phyloP scores from a whole-genome alignment of 2,113 vertebrate species.

The Falco punctatus region DNA sequence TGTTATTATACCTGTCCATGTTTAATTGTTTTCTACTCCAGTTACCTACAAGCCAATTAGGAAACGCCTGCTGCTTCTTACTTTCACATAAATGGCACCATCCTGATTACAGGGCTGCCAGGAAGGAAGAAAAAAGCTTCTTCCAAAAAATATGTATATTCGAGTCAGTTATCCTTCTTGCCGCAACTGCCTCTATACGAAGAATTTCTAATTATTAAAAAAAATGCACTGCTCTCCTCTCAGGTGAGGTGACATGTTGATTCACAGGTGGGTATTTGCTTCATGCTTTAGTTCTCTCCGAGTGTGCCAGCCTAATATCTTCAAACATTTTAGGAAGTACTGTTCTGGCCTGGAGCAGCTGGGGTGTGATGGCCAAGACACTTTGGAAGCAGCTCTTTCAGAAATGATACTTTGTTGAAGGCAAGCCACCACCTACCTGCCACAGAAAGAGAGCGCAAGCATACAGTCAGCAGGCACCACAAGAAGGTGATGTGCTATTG shows the following conservation, averaged over 20 bases:
- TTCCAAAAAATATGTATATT: not conserved
- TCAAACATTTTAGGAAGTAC: not conserved
- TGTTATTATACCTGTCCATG: not conserved
- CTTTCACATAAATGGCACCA: not conserved
- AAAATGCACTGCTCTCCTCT: not conserved
- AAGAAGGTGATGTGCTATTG: not conserved
- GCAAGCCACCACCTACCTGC: not conserved
- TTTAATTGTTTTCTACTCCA: constrained; percentile 53
- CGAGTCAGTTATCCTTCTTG: not conserved
- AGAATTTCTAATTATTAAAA: not conserved
- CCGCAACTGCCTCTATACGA: not conserved
- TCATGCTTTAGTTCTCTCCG: not conserved
- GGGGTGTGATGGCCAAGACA: not conserved
- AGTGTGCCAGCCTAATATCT: not conserved
- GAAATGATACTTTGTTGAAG: not conserved
- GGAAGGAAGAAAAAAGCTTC: not conserved
- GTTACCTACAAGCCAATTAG: constrained; percentile 18
- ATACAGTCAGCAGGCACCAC: not conserved
- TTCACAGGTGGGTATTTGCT: not conserved
- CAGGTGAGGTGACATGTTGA: not conserved
- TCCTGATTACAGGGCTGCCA: not conserved
- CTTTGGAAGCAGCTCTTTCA: not conserved
- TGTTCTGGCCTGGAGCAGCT: not conserved
- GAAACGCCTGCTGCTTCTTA: not conserved
- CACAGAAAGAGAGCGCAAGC: too few relatives aligned